These are phyloP conservation scores for Copsychus sechellarum DNA, from an alignment of 2,113 vertebrate species.

Conservation along the genomic window DNA sequence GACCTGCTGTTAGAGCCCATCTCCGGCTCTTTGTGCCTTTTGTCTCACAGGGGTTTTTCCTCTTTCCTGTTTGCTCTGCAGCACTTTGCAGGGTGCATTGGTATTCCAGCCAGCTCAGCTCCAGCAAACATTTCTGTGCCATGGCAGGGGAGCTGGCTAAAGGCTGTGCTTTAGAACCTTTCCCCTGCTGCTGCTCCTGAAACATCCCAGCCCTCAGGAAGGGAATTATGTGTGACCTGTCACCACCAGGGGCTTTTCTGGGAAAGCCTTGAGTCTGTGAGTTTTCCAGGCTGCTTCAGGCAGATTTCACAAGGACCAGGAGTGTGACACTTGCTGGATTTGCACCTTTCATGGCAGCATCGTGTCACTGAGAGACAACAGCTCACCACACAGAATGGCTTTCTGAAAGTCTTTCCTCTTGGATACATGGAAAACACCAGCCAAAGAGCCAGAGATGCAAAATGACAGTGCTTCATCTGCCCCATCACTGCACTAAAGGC, in stretches of 20 bases:
- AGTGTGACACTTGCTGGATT: neutral
- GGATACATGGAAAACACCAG: fast-evolving
- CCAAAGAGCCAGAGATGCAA: neutral
- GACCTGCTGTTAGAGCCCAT: neutral
- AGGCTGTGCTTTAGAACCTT: fast-evolving
- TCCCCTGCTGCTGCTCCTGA: neutral
- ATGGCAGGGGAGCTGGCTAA: neutral
- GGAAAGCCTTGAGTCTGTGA: fast-evolving
- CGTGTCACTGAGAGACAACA: neutral
- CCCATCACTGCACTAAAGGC: neutral
- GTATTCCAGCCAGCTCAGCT: neutral
- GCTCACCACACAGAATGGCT: neutral
- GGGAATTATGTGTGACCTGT: neutral
- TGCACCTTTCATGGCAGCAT: neutral
- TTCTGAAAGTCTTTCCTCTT: neutral
- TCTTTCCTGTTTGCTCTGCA: neutral
- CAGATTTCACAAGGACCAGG: fast-evolving
- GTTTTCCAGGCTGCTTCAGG: neutral
- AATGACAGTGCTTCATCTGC: neutral
- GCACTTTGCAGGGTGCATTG: neutral
- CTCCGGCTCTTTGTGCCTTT: neutral
- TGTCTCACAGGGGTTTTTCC: neutral
- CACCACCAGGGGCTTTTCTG: neutral
- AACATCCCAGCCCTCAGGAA: neutral
- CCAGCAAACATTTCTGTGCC: neutral